Evolutionary conservation across 2,113 vertebrate species (phyloP).

Genomic region (Cinclus mexicanus): DNA sequence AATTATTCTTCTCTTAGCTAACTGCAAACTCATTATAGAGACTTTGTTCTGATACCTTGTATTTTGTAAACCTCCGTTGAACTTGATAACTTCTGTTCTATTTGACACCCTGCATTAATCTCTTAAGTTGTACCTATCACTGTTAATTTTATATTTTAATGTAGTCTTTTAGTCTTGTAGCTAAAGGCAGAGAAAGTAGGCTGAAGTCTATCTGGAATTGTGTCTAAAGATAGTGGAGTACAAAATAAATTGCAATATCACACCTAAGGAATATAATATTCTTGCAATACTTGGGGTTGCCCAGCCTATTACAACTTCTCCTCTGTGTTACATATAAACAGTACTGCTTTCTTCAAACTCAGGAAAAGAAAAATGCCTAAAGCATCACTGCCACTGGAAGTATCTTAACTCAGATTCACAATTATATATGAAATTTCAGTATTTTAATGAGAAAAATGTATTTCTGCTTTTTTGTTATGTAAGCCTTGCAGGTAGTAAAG

Average conservation of each 20-base stretch:
- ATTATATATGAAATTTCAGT: not conserved
- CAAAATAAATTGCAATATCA: not conserved
- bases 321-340: accelerated
- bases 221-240: not conserved
- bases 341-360: not conserved
- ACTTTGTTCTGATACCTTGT: not conserved
- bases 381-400: not conserved
- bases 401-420: not conserved
- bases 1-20: not conserved
- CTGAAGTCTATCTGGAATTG: not conserved
- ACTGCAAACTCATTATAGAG: not conserved
- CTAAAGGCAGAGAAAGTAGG: not conserved
- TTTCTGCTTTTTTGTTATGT: not conserved
- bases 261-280: not conserved
- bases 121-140: not conserved
- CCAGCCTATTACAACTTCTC: not conserved
- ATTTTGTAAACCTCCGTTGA: not conserved
- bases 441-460: not conserved
- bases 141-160: not conserved
- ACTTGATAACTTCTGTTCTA: not conserved
- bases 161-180: not conserved
- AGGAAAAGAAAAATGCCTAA: not conserved
- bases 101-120: not conserved
- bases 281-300: not conserved
- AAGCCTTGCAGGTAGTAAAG: not conserved